Percentiles rank a stretch among this genome's conserved stretches.
phyloP scores from a whole-genome alignment of 2,113 vertebrate species.

The Balaenoptera acutorostrata region DNA sequence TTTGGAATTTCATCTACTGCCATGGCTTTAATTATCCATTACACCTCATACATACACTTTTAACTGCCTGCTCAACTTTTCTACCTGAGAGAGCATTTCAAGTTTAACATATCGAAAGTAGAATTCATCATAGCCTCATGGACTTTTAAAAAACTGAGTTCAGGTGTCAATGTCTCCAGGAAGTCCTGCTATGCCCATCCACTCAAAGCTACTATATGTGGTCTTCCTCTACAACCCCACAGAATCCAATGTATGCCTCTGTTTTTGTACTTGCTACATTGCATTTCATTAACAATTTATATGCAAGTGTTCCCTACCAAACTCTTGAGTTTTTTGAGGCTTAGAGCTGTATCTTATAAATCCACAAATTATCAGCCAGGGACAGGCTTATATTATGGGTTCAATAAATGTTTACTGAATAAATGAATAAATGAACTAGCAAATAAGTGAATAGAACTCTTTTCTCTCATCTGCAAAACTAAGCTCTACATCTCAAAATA shows the following conservation, averaged over 20 bases:
- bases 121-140: not conserved
- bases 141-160: not conserved
- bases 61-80: not conserved
- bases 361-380: not conserved
- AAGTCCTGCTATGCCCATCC: not conserved
- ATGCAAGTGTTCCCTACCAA: not conserved
- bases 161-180: not conserved
- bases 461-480: not conserved
- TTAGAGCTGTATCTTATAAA: not conserved
- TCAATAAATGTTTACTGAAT: not conserved
- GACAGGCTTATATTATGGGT: not conserved
- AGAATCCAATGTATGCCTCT: not conserved
- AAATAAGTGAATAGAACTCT: not conserved
- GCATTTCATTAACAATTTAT: not conserved
- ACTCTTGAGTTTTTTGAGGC: not conserved
- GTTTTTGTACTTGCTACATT: not conserved
- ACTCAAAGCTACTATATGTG: not conserved
- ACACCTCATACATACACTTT: not conserved
- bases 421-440: not conserved
- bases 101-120: not conserved
- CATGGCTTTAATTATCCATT: not conserved
- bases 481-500: not conserved
- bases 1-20: not conserved
- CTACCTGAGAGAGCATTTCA: not conserved
- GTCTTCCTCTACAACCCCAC: not conserved